These are phyloP conservation scores for Sebastes alutus DNA, from an alignment of 2,797 vertebrate genomes.

Conservation along the genomic window DNA sequence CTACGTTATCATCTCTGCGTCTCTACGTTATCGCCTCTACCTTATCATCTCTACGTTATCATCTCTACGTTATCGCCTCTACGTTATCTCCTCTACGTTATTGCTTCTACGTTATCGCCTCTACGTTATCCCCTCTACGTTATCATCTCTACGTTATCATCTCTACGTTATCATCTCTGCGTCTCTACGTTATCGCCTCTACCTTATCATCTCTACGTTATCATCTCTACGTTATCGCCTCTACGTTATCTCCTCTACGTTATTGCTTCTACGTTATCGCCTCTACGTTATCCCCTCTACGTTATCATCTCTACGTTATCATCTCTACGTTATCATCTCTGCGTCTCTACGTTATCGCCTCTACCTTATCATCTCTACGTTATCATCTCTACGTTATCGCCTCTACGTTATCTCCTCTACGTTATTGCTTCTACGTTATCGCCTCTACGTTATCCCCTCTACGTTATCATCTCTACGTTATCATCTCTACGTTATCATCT, in stretches of 20 bases:
- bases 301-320: background rate
- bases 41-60: background rate
- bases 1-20: background rate
- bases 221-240: rapidly evolving
- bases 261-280: rapidly evolving
- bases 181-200: too few species aligned
- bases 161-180: rapidly evolving
- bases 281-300: background rate
- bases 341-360: background rate
- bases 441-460: too few species aligned
- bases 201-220: rapidly evolving
- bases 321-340: background rate
- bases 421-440: too few species aligned
- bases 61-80: background rate
- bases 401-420: rapidly evolving
- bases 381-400: too few species aligned
- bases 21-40: too few species aligned
- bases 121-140: background rate
- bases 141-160: rapidly evolving
- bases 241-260: background rate
- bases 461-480: too few species aligned
- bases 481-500: rapidly evolving
- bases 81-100: rapidly evolving
- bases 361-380: background rate
- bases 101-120: rapidly evolving